A percentile compares a stretch with the other conserved stretches of the same genome.
Evolutionary conservation across 2,888 invertebrate genomes (phyloP).

Genomic region (Agrilus mali): DNA sequence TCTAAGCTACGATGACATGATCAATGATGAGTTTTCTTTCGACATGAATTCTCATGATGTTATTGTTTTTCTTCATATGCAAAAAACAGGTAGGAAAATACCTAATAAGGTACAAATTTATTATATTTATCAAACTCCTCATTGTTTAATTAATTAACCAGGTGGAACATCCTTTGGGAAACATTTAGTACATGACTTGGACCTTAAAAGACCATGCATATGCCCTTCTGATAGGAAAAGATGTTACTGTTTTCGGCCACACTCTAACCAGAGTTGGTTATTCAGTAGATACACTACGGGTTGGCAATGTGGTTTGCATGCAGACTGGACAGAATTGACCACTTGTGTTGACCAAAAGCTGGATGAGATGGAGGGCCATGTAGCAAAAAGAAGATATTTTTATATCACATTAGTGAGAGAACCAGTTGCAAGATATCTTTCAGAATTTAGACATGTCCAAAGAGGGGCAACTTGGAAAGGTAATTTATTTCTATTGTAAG

Average conservation of each 20-base stretch:
- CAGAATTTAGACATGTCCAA: slow-evolving; percentile 94
- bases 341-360: slow-evolving; percentile 83
- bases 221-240: slow-evolving; percentile 82
- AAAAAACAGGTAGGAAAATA: slow-evolving; percentile 76
- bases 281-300: slow-evolving; percentile 96
- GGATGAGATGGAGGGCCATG: slow-evolving; percentile 73
- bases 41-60: slow-evolving; percentile 91
- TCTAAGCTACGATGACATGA: slow-evolving; percentile 74
- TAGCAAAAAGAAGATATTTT: slow-evolving; percentile 58
- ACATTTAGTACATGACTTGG: slow-evolving; percentile 90
- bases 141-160: slow-evolving; percentile 14
- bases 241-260: slow-evolving; percentile 84
- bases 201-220: slow-evolving; percentile 83
- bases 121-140: too few species aligned
- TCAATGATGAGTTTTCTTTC: slow-evolving; percentile 78
- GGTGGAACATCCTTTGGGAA: slow-evolving; percentile 94
- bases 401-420: slow-evolving; percentile 92
- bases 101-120: too few species aligned
- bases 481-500: too few species aligned
- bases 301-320: slow-evolving; percentile 96
- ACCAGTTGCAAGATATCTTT: slow-evolving; percentile 85
- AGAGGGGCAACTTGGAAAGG: slow-evolving; percentile 90
- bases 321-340: slow-evolving; percentile 96
- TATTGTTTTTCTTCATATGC: slow-evolving; percentile 95
- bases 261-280: slow-evolving; percentile 90